These are phyloP conservation scores for Pristionchus entomophagus DNA, from an alignment of 2,888 invertebrate species.

Conservation along the genomic window DNA sequence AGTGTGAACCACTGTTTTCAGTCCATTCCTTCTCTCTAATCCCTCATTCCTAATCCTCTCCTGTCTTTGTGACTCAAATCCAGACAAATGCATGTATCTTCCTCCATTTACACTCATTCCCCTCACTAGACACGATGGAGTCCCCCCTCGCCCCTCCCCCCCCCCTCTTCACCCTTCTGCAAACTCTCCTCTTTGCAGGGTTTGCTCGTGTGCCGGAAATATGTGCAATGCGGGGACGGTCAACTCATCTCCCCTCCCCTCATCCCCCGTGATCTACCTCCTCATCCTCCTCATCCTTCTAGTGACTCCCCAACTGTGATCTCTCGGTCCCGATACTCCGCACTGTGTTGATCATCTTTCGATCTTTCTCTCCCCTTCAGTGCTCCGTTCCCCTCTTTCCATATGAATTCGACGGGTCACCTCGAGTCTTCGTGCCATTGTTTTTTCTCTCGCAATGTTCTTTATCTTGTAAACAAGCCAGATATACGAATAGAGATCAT, in stretches of 20 bases:
- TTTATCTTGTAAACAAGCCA: not conserved
- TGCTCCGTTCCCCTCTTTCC: constrained; percentile 28
- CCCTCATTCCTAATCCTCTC: not conserved
- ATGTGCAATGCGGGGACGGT: constrained; percentile 65
- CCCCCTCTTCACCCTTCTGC: not conserved
- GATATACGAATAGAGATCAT: constrained; percentile 13
- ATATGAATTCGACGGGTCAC: not conserved
- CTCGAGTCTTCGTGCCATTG: not conserved
- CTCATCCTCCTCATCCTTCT: constrained; percentile 23
- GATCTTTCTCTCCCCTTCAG: not conserved
- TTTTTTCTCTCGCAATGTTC: not conserved
- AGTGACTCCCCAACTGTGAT: constrained; percentile 11
- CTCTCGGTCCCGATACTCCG: not conserved
- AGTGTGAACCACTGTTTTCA: constrained; percentile 1
- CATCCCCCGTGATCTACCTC: not conserved
- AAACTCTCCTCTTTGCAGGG: constrained; percentile 55
- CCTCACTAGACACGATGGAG: not conserved
- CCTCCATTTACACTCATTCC: not conserved
- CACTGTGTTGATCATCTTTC: not conserved
- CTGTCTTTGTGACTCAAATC: not conserved
- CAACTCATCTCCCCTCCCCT: constrained; percentile 46
- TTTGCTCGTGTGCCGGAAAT: constrained; percentile 68
- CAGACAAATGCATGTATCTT: not conserved
- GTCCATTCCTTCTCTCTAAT: constrained; percentile 9
- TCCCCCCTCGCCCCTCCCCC: not conserved